Evolutionary conservation across 2,888 invertebrate species (phyloP).

Genomic region (Saturnia pavonia): DNA sequence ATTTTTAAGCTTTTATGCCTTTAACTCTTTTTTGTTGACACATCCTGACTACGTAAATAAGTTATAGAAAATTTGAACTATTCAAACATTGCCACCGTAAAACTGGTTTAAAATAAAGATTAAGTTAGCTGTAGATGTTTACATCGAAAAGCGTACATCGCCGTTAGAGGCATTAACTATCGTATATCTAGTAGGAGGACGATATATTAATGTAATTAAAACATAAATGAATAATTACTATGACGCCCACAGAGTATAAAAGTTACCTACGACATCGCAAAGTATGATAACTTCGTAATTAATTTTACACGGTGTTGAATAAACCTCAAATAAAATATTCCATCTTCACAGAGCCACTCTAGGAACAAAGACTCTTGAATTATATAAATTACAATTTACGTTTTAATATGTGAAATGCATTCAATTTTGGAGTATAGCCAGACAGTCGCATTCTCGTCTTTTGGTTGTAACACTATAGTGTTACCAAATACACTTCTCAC

Average conservation of each 20-base stretch:
- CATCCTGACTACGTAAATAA: not conserved
- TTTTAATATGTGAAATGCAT: not conserved
- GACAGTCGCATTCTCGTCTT: not conserved
- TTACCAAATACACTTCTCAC: too few relatives aligned
- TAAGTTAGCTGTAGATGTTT: not conserved
- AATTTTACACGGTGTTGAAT: not conserved
- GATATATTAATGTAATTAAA: not conserved
- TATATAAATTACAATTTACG: slow-evolving; percentile 7
- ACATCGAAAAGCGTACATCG: not conserved
- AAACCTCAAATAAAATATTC: not conserved
- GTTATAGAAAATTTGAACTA: not conserved
- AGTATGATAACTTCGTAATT: not conserved
- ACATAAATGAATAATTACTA: not conserved
- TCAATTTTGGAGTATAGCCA: slow-evolving; percentile 10
- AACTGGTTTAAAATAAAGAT: not conserved
- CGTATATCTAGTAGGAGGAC: too few relatives aligned
- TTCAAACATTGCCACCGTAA: not conserved
- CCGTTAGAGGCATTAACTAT: too few relatives aligned
- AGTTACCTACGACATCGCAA: not conserved
- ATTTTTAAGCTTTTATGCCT: not conserved
- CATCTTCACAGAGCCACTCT: not conserved
- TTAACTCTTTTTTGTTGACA: not conserved
- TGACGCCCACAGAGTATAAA: not conserved
- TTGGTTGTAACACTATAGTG: not conserved
- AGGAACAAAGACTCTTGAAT: not conserved